Conservation (phyloP, 2,888 invertebrate genomes). For the Phania funesta region DNA sequence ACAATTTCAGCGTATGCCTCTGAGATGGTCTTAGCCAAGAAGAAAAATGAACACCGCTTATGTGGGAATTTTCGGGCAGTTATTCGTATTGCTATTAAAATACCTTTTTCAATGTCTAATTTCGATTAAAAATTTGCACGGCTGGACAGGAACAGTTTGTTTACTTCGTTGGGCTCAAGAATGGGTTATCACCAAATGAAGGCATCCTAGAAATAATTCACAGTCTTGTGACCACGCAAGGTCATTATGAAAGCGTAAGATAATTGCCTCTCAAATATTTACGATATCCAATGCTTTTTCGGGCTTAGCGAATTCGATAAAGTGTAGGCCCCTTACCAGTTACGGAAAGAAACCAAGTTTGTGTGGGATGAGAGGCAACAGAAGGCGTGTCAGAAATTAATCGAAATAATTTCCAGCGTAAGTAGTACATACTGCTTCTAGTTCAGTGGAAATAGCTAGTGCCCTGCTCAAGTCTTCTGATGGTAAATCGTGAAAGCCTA, state of each 20-base stretch:
- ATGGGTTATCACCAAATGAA: too few relatives aligned
- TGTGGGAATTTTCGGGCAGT: neutral
- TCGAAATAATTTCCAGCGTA: neutral
- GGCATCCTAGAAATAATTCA: too few relatives aligned
- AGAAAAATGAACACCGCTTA: neutral
- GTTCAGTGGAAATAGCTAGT: neutral
- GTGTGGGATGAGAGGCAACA: conserved; percentile 41
- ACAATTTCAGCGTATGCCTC: neutral
- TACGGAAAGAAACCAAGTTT: neutral
- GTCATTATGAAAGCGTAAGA: neutral
- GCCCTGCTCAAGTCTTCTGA: conserved; percentile 5
- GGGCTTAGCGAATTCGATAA: conserved; percentile 45
- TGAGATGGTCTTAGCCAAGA: neutral
- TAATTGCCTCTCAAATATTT: conserved; percentile 15
- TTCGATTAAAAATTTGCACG: too few relatives aligned
- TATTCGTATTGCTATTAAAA: too few relatives aligned
- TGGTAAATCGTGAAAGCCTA: neutral
- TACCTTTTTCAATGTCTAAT: too few relatives aligned
- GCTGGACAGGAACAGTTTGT: too few relatives aligned
- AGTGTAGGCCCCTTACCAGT: conserved; percentile 35
- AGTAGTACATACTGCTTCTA: conserved; percentile 5
- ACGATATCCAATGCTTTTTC: conserved; percentile 50
- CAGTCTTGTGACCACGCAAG: too few relatives aligned
- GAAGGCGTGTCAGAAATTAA: neutral
- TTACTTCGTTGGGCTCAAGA: too few relatives aligned